Evolutionary conservation across 2,113 vertebrate genomes (phyloP).

Genomic region (Megaceryle torquata): DNA sequence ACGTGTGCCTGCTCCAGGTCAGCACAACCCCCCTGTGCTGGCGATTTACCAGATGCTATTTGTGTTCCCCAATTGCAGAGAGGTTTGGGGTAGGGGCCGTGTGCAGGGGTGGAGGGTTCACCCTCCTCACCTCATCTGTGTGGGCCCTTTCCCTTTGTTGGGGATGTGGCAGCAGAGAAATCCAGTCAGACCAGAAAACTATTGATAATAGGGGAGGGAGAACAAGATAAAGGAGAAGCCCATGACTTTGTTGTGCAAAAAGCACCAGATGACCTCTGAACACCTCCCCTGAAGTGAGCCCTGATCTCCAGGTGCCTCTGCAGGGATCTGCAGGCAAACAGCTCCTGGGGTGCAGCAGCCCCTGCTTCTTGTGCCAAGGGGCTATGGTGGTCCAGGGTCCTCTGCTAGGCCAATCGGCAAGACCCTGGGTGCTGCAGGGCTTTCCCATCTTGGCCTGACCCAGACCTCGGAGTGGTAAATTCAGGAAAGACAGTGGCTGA

Average conservation of each 20-base stretch:
- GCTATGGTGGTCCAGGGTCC: neutral
- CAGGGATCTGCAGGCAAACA: neutral
- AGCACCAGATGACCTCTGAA: neutral
- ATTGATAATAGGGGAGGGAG: slow-evolving; percentile 19
- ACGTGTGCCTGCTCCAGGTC: neutral
- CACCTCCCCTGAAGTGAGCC: neutral
- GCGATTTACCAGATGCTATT: neutral
- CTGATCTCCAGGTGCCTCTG: neutral
- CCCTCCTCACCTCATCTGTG: neutral
- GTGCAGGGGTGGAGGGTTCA: neutral
- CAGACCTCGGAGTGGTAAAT: neutral
- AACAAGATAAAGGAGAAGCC: slow-evolving; percentile 24
- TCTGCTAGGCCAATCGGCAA: neutral
- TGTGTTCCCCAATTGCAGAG: neutral
- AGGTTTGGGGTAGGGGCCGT: neutral
- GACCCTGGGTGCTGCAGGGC: neutral
- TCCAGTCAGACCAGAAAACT: slow-evolving; percentile 53
- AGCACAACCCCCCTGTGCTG: neutral
- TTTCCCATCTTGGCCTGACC: neutral
- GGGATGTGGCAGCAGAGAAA: slow-evolving; percentile 24
- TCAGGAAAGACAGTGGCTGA: neutral
- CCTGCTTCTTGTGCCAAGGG: neutral
- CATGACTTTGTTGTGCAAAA: slow-evolving; percentile 3
- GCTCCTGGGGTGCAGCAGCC: neutral
- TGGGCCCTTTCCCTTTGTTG: neutral